Percentiles rank a stretch among this genome's conserved stretches.
phyloP scores from a whole-genome alignment of 2,797 vertebrate genomes.

The Fistularia tabacaria region DNA sequence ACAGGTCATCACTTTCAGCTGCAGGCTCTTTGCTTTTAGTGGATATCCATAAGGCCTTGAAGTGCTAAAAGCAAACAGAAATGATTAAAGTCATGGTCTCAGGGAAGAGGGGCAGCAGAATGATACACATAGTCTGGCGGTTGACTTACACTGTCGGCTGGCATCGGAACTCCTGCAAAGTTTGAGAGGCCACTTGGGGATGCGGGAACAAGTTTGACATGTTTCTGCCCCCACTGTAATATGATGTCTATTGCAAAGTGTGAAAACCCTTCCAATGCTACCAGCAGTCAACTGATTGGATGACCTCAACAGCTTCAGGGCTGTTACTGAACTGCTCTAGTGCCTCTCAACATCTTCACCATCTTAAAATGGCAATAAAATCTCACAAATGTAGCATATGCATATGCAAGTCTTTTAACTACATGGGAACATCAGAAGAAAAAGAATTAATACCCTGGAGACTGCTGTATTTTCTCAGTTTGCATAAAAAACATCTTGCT shows the following conservation, averaged over 20 bases:
- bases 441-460: no score
- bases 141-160: conserved; percentile 42
- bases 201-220: not conserved
- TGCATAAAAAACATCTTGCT: no score
- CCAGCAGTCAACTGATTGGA: conserved; percentile 1
- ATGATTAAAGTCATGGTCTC: conserved; percentile 22
- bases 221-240: not conserved
- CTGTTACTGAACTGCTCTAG: not conserved
- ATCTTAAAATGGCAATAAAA: no score
- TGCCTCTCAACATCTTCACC: not conserved
- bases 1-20: conserved; percentile 36
- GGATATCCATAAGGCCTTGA: conserved; percentile 46
- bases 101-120: conserved; percentile 23
- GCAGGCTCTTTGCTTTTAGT: conserved; percentile 34
- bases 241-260: conserved; percentile 31
- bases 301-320: not conserved
- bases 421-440: no score
- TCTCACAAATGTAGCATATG: not conserved
- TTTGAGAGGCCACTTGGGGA: conserved; percentile 5
- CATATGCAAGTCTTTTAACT: not conserved
- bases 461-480: no score
- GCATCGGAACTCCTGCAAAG: conserved; percentile 31
- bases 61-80: conserved; percentile 46
- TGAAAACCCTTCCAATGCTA: conserved; percentile 28
- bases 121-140: conserved; percentile 42